Evolutionary conservation across 2,888 invertebrate genomes (phyloP), one percentile per base, ranked within the genome.

Genomic region (Dasypogon diadema): DNA sequence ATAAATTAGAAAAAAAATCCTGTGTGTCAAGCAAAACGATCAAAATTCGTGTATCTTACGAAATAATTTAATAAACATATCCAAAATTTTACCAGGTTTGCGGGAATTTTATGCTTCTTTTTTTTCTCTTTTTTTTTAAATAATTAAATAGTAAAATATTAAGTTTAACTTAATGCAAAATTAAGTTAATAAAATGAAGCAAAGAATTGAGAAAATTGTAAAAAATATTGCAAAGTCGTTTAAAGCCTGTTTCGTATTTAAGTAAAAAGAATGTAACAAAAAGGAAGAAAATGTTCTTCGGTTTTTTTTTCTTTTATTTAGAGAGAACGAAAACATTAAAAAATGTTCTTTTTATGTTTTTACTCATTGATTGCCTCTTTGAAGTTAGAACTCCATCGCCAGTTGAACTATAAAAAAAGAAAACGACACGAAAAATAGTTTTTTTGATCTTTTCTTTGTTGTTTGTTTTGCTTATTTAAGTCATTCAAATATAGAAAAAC

Each of bases 381-480:
- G 95, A 96, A 96, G 94, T 95, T 93, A 89, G 94, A 91, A 92
- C 95, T 96, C 92, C 94, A 93, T 91, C 94, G 94, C 96, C 96
- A 96, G 91, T 93, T 94, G 91, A 92, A 94, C 94, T 94, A 84
- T 82, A 81, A 83, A 81, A 82, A 80, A 81, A 82, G 81, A 82
- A 82, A 81, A 81, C 80, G 80, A 82, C 79, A 80, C 82, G 81
- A 81, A 80, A 79, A 80, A 79, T 79, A 77, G 77, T 80, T 79
- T 60, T 24, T 74, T 16, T 60, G 8, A 60, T 30, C 46, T n/a
- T 60, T 73, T 48, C 54, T 76, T 73, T 51, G 24, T 48, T 72
- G 34, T 63, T 60, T 34, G 14, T 30, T 58, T 58, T 75, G 10
- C 54, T 60, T 65, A 51, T 63, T 63, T 63, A 60, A 54, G 54